Conservation (phyloP, 1,140 invertebrate genomes). For the Calephelis nemesis region DNA sequence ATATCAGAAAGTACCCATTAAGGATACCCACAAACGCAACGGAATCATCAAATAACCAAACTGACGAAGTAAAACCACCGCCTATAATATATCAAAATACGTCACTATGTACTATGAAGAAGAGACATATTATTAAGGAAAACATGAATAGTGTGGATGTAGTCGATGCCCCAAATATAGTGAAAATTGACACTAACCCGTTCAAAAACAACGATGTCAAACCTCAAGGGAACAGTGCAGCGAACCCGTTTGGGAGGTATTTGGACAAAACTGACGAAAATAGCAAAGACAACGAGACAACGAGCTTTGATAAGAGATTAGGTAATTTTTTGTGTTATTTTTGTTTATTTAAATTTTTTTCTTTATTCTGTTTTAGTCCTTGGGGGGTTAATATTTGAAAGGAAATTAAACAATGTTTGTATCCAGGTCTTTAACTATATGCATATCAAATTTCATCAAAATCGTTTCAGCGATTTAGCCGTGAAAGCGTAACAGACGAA, state of each 20-base stretch:
- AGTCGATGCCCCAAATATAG: slow-evolving; percentile 35
- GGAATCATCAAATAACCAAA: not conserved
- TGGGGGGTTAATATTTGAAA: no score
- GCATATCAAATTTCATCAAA: no score
- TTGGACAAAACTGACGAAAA: slow-evolving; percentile 13
- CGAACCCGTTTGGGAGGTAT: slow-evolving; percentile 43
- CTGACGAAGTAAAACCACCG: not conserved
- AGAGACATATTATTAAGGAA: not conserved
- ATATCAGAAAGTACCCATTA: slow-evolving; percentile 62
- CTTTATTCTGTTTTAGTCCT: no score
- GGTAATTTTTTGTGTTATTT: not conserved
- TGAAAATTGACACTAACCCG: slow-evolving; percentile 43
- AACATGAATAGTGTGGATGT: slow-evolving; percentile 32
- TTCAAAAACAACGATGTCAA: slow-evolving; percentile 33
- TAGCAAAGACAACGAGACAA: not conserved
- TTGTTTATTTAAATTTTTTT: no score
- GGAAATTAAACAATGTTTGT: no score
- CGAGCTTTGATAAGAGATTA: not conserved
- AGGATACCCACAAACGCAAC: slow-evolving; percentile 36
- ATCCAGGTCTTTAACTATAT: no score
- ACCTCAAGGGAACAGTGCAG: slow-evolving; percentile 27
- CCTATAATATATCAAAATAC: slow-evolving; percentile 58
- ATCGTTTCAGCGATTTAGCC: no score
- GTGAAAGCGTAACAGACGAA: no score
- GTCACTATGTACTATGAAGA: slow-evolving; percentile 21